phyloP scores from a whole-genome alignment of 1,140 invertebrate genomes.

The Drosophila ogumai region DNA sequence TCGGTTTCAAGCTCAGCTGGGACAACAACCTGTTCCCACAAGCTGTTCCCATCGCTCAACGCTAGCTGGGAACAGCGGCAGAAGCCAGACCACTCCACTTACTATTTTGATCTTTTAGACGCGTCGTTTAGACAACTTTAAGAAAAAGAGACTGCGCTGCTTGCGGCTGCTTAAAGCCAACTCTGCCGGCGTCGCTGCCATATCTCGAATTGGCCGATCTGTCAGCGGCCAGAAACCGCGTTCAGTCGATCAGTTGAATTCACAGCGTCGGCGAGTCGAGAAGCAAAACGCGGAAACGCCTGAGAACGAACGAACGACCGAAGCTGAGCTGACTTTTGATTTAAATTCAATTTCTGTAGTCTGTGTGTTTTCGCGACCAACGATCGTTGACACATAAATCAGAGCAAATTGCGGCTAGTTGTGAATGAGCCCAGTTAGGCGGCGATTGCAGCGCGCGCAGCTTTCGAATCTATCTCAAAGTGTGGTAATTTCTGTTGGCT shows the following conservation, averaged over 20 bases:
- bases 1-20: slow-evolving; percentile 15
- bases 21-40: slow-evolving; percentile 10
- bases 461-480: slow-evolving; percentile 31
- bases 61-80: slow-evolving; percentile 4
- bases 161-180: neutral
- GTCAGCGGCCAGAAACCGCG: slow-evolving; percentile 52
- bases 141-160: slow-evolving; percentile 28
- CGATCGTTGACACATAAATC: slow-evolving; percentile 34
- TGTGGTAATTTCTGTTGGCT: slow-evolving; percentile 64
- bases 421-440: slow-evolving; percentile 41
- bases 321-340: slow-evolving; percentile 48
- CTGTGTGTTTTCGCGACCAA: neutral
- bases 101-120: slow-evolving; percentile 61
- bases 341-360: neutral
- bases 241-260: slow-evolving; percentile 59
- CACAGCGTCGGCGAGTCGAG: slow-evolving; percentile 62
- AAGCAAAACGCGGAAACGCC: slow-evolving; percentile 65
- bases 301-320: slow-evolving; percentile 7
- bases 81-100: slow-evolving; percentile 53
- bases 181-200: slow-evolving; percentile 35
- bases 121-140: slow-evolving; percentile 70
- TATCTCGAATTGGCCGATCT: slow-evolving; percentile 56
- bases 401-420: slow-evolving; percentile 37
- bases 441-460: slow-evolving; percentile 42
- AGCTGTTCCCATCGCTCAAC: slow-evolving; percentile 15